phyloP scores from a whole-genome alignment of 2,113 vertebrate species.

The Callospermophilus lateralis region DNA sequence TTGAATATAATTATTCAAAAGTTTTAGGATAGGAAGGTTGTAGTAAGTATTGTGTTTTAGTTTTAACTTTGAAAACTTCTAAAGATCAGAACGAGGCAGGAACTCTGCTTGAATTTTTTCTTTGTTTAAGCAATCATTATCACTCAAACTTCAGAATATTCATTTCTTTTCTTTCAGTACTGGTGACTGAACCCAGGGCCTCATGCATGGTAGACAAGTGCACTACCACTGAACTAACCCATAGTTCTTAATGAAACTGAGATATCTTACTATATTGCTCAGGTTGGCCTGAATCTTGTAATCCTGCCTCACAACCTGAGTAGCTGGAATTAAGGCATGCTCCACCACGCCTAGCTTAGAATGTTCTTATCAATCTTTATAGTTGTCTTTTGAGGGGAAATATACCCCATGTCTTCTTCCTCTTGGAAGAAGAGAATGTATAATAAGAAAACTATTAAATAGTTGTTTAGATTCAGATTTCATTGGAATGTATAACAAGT shows the following conservation, averaged over 20 bases:
- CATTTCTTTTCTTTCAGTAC: too few relatives aligned
- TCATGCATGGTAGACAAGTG: background rate
- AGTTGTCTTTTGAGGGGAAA: background rate
- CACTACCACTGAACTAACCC: background rate
- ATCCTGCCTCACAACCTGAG: background rate
- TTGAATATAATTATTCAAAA: conserved; percentile 59
- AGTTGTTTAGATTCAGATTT: conserved; percentile 25
- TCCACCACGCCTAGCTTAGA: background rate
- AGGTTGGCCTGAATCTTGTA: background rate
- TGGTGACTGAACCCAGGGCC: background rate
- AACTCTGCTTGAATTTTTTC: conserved; percentile 30
- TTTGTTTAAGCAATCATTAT: conserved; percentile 41
- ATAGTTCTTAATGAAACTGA: background rate
- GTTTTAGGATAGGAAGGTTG: background rate
- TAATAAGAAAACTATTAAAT: conserved; percentile 15
- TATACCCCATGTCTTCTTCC: background rate
- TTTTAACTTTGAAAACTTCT: conserved; percentile 48
- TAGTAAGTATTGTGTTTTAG: conserved; percentile 4
- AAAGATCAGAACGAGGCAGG: conserved; percentile 1
- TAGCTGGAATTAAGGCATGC: background rate
- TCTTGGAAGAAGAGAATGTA: conserved; percentile 7
- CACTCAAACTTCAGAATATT: background rate
- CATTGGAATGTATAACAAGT: conserved; percentile 44
- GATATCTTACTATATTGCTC: background rate
- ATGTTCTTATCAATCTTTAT: conserved; percentile 22